phyloP scores from a whole-genome alignment of 2,888 invertebrate species.

The Mesorhabditis spiculigera region DNA sequence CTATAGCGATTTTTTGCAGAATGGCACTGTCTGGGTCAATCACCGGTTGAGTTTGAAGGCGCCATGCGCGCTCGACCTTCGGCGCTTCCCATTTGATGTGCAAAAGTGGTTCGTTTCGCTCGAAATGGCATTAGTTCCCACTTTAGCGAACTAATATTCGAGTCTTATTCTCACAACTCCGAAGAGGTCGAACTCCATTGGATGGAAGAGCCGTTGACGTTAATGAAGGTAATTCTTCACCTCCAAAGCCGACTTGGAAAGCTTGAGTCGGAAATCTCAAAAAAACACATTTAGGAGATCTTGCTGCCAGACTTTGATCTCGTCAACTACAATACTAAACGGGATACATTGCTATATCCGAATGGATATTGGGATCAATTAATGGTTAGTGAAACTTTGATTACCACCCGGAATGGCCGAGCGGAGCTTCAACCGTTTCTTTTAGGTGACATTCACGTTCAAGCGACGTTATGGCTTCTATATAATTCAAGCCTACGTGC shows the following conservation, averaged over 20 bases:
- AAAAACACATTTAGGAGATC: conserved; percentile 23
- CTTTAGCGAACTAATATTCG: conserved; percentile 51
- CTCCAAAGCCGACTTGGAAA: background rate
- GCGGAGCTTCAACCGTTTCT: conserved; percentile 9
- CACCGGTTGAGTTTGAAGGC: conserved; percentile 57
- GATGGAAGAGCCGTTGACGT: conserved; percentile 57
- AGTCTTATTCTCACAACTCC: conserved; percentile 56
- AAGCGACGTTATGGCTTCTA: conserved; percentile 58
- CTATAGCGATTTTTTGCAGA: conserved; percentile 30
- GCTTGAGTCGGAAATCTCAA: background rate
- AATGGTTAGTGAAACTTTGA: conserved; percentile 20
- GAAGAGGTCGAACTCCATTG: conserved; percentile 55
- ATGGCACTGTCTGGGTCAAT: conserved; percentile 58
- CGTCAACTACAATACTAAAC: conserved; percentile 47
- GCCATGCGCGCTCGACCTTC: conserved; percentile 53
- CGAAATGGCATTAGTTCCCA: conserved; percentile 15
- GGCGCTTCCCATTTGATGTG: conserved; percentile 57
- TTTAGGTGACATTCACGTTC: conserved; percentile 55
- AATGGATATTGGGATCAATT: conserved; percentile 52
- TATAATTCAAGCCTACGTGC: conserved; percentile 58
- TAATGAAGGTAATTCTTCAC: conserved; percentile 41
- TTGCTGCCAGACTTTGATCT: conserved; percentile 58
- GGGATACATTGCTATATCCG: conserved; percentile 46
- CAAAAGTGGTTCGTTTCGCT: conserved; percentile 16
- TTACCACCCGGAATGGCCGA: background rate